Evolutionary conservation across 2,888 invertebrate species (phyloP).

Genomic region (Macrosiphum euphorbiae): DNA sequence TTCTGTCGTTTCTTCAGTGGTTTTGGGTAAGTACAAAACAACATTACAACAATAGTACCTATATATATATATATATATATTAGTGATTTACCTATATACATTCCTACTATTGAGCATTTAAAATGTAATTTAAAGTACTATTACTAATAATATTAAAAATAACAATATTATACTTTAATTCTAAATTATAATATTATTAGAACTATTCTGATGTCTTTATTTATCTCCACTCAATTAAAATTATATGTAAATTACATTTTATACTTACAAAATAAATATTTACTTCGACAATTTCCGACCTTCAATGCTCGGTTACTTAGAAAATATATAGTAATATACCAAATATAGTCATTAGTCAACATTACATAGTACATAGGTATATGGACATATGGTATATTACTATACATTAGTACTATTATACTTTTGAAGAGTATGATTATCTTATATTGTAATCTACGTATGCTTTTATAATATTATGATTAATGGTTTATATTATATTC

Average conservation of each 20-base stretch:
- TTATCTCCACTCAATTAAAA: neutral
- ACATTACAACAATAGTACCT: neutral
- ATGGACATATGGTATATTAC: no score
- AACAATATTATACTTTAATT: neutral
- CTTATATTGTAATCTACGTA: no score
- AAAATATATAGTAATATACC: no score
- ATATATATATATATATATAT: no score
- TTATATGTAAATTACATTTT: neutral
- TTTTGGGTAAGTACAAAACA: constrained; percentile 78
- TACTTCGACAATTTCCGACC: no score
- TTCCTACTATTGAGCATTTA: neutral
- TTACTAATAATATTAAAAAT: neutral
- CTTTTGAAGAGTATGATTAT: no score
- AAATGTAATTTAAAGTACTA: neutral
- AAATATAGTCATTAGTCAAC: no score
- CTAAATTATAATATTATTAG: neutral
- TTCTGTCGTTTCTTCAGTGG: constrained; percentile 82
- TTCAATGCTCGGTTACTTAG: no score
- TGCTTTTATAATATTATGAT: neutral
- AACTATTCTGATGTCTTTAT: neutral
- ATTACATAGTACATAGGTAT: no score
- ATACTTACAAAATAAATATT: no score
- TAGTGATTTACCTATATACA: no score
- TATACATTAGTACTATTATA: no score
- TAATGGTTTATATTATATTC: neutral